A percentile compares a stretch with the other conserved stretches of the same genome.
These are phyloP conservation scores for Pandemis corylana DNA, from an alignment of 2,888 invertebrate genomes.

Conservation along the genomic window DNA sequence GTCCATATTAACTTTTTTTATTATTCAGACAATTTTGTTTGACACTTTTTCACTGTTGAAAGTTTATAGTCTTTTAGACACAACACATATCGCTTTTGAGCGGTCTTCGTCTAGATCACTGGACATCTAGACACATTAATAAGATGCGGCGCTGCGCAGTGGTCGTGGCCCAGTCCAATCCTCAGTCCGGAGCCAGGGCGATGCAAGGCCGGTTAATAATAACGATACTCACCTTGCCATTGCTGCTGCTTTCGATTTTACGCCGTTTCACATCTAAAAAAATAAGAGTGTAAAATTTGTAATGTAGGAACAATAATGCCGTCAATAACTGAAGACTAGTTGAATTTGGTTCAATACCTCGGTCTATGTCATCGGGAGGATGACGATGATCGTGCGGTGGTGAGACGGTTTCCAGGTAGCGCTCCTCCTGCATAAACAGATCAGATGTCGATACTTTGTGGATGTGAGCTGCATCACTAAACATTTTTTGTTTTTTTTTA, in stretches of 20 bases:
- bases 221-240: conserved; percentile 93
- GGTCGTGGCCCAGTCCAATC: conserved; percentile 84
- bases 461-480: not conserved
- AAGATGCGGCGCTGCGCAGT: conserved; percentile 42
- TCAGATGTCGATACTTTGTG: not conserved
- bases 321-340: not conserved
- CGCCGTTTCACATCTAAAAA: conserved; percentile 91
- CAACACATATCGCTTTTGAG: not conserved
- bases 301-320: not conserved
- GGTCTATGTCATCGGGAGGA: conserved; percentile 78
- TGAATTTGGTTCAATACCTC: conserved; percentile 60
- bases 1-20: conserved; percentile 30
- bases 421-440: conserved; percentile 70
- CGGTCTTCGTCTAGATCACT: conserved; percentile 13
- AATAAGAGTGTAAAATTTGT: conserved; percentile 9
- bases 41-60: conserved; percentile 32
- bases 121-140: conserved; percentile 1
- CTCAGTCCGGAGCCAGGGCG: conserved; percentile 82
- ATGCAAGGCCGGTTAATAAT: conserved; percentile 71
- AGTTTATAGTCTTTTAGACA: conserved; percentile 27
- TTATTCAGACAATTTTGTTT: conserved; percentile 27
- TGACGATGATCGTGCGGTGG: conserved; percentile 84
- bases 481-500: not conserved
- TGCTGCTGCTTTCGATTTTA: conserved; percentile 90
- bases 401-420: conserved; percentile 78